A percentile compares a stretch with the other conserved stretches of the same genome.
Evolutionary conservation across 2,797 vertebrate species (phyloP).

Genomic region (Pogoniulus pusillus): DNA sequence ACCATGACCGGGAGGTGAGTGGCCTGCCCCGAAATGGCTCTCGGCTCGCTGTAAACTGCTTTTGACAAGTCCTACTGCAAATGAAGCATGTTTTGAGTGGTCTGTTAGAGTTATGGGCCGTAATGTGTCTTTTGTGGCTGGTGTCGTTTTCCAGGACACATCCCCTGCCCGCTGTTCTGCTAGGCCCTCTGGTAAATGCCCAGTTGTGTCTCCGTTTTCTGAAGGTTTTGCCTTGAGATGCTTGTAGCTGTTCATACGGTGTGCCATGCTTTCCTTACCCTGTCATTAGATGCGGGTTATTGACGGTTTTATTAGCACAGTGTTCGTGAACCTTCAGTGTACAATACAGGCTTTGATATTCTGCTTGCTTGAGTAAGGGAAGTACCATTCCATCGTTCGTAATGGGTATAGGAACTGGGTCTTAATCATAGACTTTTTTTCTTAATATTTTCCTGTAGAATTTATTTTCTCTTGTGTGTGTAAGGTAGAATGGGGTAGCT

Average conservation of each 20-base stretch:
- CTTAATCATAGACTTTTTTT: background rate
- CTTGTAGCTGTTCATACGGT: rapidly evolving
- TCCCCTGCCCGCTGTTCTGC: rapidly evolving
- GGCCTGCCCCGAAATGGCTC: background rate
- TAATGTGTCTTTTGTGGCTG: rapidly evolving
- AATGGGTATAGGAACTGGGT: rapidly evolving
- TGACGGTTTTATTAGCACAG: rapidly evolving
- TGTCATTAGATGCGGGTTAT: rapidly evolving
- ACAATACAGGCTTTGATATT: rapidly evolving
- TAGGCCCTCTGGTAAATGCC: rapidly evolving
- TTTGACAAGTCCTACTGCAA: rapidly evolving
- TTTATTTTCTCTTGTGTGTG: background rate
- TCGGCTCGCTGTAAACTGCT: rapidly evolving
- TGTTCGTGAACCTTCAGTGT: background rate
- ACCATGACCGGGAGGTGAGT: conserved; percentile 92
- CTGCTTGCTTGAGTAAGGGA: rapidly evolving
- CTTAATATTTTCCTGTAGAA: rapidly evolving
- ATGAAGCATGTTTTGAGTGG: rapidly evolving
- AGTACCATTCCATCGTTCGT: rapidly evolving
- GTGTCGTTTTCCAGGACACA: rapidly evolving
- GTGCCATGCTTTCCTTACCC: rapidly evolving
- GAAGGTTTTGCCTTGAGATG: background rate
- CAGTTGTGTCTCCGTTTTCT: rapidly evolving
- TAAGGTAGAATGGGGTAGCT: background rate
- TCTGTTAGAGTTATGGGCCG: rapidly evolving